These are phyloP conservation scores for Sebastes kiyomatsui DNA, from an alignment of 2,797 vertebrate genomes.

Conservation along the genomic window DNA sequence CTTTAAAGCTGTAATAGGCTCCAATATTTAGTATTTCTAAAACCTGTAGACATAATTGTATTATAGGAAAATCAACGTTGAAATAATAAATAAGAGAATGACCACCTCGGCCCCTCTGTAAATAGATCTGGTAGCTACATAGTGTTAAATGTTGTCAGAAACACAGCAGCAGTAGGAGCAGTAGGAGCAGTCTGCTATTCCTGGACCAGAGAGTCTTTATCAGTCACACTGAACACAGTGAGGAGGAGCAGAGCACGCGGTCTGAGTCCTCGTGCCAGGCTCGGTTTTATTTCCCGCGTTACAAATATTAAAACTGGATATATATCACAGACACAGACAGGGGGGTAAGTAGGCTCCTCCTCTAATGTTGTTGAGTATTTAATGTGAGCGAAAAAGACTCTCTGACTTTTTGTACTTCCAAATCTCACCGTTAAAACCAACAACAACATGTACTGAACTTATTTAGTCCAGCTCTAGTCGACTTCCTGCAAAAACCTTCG, in stretches of 20 bases:
- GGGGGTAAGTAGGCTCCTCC: slow-evolving; percentile 48
- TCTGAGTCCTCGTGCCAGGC: neutral
- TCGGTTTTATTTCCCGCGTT: neutral
- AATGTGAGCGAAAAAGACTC: neutral
- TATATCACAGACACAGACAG: neutral
- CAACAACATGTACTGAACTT: neutral
- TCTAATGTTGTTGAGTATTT: neutral
- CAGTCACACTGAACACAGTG: neutral
- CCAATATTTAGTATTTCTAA: no score
- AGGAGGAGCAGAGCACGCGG: neutral
- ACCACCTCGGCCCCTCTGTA: neutral
- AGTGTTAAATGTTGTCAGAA: slow-evolving; percentile 11
- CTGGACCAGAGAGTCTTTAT: slow-evolving; percentile 23
- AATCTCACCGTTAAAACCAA: neutral
- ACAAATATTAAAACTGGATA: slow-evolving; percentile 16
- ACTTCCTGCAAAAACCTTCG: slow-evolving; percentile 25
- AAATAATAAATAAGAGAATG: neutral
- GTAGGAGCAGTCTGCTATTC: slow-evolving; percentile 44
- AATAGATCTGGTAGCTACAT: neutral
- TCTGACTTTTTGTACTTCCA: neutral
- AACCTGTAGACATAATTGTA: no score
- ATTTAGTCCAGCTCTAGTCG: neutral
- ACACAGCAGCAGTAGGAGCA: slow-evolving; percentile 15
- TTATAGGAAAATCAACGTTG: no score
- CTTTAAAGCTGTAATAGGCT: no score